Evolutionary conservation across 2,888 invertebrate genomes (phyloP).

Genomic region (Choristoneura rosaceana): DNA sequence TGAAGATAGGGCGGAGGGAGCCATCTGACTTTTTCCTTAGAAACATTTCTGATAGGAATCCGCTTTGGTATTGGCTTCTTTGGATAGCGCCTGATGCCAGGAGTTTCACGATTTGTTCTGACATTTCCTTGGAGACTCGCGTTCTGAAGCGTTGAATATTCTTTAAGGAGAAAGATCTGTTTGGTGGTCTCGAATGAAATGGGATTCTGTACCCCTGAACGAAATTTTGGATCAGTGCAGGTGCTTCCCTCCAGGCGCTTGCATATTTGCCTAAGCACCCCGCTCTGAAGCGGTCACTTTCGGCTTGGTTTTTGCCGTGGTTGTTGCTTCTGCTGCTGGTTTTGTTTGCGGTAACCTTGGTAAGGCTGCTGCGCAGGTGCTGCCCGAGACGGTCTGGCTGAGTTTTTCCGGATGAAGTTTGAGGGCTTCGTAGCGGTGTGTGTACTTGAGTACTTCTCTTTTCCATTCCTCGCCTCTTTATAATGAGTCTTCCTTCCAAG

Average conservation of each 20-base stretch:
- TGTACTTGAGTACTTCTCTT: neutral
- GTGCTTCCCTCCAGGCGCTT: conserved; percentile 10
- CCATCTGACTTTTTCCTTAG: conserved; percentile 1
- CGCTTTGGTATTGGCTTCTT: neutral
- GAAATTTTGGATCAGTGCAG: conserved; percentile 4
- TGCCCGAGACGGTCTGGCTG: neutral
- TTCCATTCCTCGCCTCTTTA: neutral
- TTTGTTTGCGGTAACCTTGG: neutral
- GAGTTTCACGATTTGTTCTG: neutral
- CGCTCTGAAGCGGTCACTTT: neutral
- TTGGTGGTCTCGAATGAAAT: conserved; percentile 3
- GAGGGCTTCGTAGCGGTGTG: neutral
- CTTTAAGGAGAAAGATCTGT: neutral
- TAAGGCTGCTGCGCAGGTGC: neutral
- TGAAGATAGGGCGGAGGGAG: conserved; percentile 4
- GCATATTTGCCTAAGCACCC: neutral
- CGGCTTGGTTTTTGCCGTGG: neutral
- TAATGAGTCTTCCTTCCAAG: conserved; percentile 8
- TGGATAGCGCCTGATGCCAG: neutral
- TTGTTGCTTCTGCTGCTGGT: neutral
- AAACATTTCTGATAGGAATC: neutral
- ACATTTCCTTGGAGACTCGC: neutral
- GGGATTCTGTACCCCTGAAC: conserved; percentile 17
- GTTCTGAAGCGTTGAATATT: conserved; percentile 8
- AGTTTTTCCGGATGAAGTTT: neutral